Evolutionary conservation across 2,888 invertebrate species (phyloP).

Genomic region (Sinodicranocentrus sp.): DNA sequence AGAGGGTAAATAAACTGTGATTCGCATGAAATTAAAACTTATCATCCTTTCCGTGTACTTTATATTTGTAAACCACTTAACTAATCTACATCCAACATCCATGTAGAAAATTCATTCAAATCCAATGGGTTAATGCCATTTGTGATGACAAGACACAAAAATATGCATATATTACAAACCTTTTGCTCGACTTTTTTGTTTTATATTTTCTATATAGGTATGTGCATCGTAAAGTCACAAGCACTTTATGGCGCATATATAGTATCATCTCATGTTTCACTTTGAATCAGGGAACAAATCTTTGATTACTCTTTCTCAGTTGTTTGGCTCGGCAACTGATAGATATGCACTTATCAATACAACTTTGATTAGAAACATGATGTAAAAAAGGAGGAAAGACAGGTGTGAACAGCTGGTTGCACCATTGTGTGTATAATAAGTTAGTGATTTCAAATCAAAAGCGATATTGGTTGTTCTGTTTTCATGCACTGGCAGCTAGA

Average conservation of each 20-base stretch:
- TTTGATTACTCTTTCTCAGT: slow-evolving; percentile 56
- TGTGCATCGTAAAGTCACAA: too few species aligned
- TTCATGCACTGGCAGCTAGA: slow-evolving; percentile 44
- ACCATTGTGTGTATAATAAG: slow-evolving; percentile 62
- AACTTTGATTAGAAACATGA: slow-evolving; percentile 69
- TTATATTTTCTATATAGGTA: background rate
- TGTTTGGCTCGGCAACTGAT: slow-evolving; percentile 36
- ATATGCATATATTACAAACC: slow-evolving; percentile 15
- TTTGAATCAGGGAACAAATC: slow-evolving; percentile 56
- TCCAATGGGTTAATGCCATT: slow-evolving; percentile 54
- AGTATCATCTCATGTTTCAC: slow-evolving; percentile 35
- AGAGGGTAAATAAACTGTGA: background rate
- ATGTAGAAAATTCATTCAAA: slow-evolving; percentile 26
- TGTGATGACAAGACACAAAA: slow-evolving; percentile 32
- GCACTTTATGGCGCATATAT: too few species aligned
- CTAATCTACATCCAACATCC: slow-evolving; percentile 29
- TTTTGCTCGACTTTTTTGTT: background rate
- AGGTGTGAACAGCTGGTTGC: slow-evolving; percentile 71
- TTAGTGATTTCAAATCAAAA: slow-evolving; percentile 62
- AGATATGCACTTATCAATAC: slow-evolving; percentile 67
- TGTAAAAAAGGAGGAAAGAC: slow-evolving; percentile 59
- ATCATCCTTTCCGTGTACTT: background rate
- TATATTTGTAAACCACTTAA: slow-evolving; percentile 41
- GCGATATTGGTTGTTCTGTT: slow-evolving; percentile 60
- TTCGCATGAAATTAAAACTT: slow-evolving; percentile 56